Evolutionary conservation across 2,888 invertebrate genomes (phyloP).

Genomic region (Lysandra coridon): DNA sequence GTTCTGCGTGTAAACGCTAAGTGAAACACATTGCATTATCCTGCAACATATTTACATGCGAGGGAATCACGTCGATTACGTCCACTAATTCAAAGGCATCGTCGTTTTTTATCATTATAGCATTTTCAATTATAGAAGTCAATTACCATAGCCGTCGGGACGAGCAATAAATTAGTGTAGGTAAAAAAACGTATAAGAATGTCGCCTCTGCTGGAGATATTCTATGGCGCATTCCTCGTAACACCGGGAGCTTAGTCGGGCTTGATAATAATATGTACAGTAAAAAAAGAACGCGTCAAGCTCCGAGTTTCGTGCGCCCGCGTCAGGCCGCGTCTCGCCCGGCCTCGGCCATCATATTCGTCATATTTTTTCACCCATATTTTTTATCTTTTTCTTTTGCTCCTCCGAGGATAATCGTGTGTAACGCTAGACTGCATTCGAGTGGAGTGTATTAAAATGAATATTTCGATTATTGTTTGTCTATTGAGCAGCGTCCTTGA

Average conservation of each 20-base stretch:
- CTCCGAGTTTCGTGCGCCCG: constrained; percentile 64
- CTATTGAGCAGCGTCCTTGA: constrained; percentile 28
- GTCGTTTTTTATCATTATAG: constrained; percentile 34
- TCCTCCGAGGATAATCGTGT: constrained; percentile 64
- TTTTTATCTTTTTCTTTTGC: constrained; percentile 44
- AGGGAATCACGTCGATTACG: constrained; percentile 29
- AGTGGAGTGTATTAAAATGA: constrained; percentile 62
- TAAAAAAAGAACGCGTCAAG: constrained; percentile 76
- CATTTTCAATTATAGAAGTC: constrained; percentile 42
- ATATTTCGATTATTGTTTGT: constrained; percentile 44
- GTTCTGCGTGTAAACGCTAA: constrained; percentile 20
- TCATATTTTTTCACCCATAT: constrained; percentile 49
- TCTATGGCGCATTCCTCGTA: constrained; percentile 77
- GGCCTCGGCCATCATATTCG: constrained; percentile 50
- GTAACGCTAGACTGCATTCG: constrained; percentile 70
- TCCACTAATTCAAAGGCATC: constrained; percentile 34
- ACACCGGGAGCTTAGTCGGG: constrained; percentile 77
- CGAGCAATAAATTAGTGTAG: constrained; percentile 34
- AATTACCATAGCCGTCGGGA: constrained; percentile 42
- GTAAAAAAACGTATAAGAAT: constrained; percentile 41
- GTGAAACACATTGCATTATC: constrained; percentile 19
- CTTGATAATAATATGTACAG: constrained; percentile 76
- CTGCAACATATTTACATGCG: constrained; percentile 24
- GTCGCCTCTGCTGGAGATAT: constrained; percentile 59
- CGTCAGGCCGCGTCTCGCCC: constrained; percentile 58